phyloP scores from a whole-genome alignment of 1,140 invertebrate species.

The Oncopodura yosiiana region DNA sequence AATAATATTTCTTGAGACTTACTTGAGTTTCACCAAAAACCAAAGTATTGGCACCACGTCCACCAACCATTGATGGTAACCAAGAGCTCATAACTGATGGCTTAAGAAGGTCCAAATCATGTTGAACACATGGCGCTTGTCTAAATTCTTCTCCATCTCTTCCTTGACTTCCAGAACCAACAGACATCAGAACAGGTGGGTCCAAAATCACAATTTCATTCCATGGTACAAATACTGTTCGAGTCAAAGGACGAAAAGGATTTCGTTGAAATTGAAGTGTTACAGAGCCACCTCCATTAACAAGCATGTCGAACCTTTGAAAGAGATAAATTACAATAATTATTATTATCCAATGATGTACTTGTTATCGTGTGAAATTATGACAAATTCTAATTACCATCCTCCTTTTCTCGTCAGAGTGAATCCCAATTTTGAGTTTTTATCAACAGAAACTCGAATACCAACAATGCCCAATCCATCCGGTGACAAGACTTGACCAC shows the following conservation, averaged over 20 bases:
- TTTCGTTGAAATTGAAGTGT: constrained; percentile 89
- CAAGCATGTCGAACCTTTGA: constrained; percentile 90
- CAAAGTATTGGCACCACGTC: constrained; percentile 64
- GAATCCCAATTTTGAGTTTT: constrained; percentile 88
- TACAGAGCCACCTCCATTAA: constrained; percentile 96
- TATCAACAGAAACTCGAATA: constrained; percentile 86
- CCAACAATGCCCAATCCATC: constrained; percentile 91
- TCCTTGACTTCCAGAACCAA: constrained; percentile 50
- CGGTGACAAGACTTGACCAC: constrained; percentile 85
- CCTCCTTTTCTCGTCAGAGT: constrained; percentile 85
- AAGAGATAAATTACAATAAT: neutral
- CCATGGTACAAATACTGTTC: constrained; percentile 87
- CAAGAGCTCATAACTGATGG: constrained; percentile 74
- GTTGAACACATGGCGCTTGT: constrained; percentile 59
- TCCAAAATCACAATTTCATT: constrained; percentile 84
- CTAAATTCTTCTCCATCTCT: constrained; percentile 19
- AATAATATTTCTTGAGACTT: constrained; percentile 31
- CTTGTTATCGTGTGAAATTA: neutral
- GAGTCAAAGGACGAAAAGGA: constrained; percentile 74
- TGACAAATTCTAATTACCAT: constrained; percentile 61
- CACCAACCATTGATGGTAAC: constrained; percentile 74
- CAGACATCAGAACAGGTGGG: constrained; percentile 72
- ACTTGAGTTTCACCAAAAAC: constrained; percentile 82
- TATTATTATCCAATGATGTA: neutral
- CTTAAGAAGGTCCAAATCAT: constrained; percentile 67